These are phyloP conservation scores for Ptychochromis oligacanthus DNA, from an alignment of 2,113 vertebrate genomes.

Conservation along the genomic window DNA sequence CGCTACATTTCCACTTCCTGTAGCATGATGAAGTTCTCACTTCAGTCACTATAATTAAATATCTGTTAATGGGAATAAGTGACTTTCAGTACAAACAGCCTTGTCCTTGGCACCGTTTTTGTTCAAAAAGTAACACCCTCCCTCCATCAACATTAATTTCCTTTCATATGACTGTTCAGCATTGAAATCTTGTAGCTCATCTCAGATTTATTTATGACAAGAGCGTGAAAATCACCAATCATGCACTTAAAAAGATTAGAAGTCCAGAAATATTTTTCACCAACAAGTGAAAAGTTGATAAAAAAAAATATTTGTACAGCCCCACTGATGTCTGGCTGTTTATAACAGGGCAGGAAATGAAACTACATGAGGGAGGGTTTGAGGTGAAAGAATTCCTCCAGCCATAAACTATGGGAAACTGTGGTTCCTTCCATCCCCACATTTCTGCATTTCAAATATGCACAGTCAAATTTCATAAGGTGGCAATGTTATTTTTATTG, in stretches of 20 bases:
- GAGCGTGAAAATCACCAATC: background rate
- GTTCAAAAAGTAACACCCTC: background rate
- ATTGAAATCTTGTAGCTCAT: background rate
- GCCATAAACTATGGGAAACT: background rate
- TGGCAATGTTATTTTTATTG: background rate
- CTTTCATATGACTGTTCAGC: background rate
- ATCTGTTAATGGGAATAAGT: background rate
- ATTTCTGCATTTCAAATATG: background rate
- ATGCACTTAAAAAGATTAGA: background rate
- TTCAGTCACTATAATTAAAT: background rate
- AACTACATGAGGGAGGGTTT: background rate
- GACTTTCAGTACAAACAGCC: background rate
- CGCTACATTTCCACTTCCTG: background rate
- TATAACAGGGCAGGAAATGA: slow-evolving; percentile 10
- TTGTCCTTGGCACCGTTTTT: background rate
- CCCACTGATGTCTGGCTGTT: background rate
- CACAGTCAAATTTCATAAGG: background rate
- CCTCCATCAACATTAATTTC: background rate
- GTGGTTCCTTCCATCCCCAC: background rate
- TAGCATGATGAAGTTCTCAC: background rate
- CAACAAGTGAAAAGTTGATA: background rate
- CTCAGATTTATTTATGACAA: background rate
- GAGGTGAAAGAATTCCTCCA: background rate
- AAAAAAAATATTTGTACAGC: background rate
- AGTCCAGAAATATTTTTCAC: background rate